Percentiles rank a stretch among this genome's conserved stretches.
phyloP scores from a whole-genome alignment of 2,113 vertebrate species.

The Megaleporinus macrocephalus region DNA sequence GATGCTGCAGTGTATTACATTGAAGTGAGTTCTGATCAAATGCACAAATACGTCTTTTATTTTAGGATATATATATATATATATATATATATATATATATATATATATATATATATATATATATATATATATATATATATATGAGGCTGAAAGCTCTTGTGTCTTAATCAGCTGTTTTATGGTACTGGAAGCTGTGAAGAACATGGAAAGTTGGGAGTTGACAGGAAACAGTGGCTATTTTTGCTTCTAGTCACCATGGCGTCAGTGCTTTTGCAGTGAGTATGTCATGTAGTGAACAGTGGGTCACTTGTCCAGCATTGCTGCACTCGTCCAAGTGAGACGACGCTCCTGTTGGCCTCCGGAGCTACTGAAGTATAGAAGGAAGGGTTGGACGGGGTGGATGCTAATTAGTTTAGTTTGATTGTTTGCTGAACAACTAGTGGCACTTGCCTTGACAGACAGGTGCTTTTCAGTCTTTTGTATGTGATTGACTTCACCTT shows the following conservation, averaged over 20 bases:
- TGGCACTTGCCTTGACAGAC: background rate
- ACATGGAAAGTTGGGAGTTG: conserved; percentile 14
- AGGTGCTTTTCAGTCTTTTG: conserved; percentile 22
- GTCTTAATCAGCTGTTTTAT: conserved; percentile 19
- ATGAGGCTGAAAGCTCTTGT: background rate
- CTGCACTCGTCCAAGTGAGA: conserved; percentile 15
- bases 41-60: background rate
- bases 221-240: conserved; percentile 73
- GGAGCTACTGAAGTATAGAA: background rate
- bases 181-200: background rate
- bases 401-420: background rate
- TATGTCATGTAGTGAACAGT: conserved; percentile 59
- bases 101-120: background rate
- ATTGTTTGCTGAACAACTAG: background rate
- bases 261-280: conserved; percentile 38
- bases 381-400: background rate
- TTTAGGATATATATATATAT: background rate
- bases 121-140: background rate
- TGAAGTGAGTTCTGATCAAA: background rate
- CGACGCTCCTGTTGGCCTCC: background rate
- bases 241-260: conserved; percentile 65
- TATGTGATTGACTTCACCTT: conserved; percentile 7
- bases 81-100: background rate
- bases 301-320: conserved; percentile 42
- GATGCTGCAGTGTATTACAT: background rate